Conservation (phyloP, 2,888 invertebrate genomes). For the Nycteola revayana region DNA sequence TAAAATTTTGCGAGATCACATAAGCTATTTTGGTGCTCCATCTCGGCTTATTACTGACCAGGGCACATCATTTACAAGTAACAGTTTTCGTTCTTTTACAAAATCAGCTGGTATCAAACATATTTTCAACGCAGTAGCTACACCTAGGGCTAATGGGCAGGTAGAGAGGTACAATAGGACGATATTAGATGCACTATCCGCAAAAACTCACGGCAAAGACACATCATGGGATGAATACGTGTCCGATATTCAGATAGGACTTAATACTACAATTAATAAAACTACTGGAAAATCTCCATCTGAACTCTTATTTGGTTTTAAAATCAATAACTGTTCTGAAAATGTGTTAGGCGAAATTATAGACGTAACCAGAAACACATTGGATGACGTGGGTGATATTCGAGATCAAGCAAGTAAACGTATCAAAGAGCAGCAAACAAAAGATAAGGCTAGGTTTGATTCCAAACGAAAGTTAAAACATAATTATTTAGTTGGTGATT, state of each 20-base stretch:
- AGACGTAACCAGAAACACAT: not conserved
- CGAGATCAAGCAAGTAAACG: not conserved
- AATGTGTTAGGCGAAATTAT: not conserved
- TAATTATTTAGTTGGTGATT: not conserved
- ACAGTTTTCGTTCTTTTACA: not conserved
- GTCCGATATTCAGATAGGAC: constrained; percentile 15
- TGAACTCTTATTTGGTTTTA: constrained; percentile 22
- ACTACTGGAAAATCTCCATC: constrained; percentile 18
- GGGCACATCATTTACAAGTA: constrained; percentile 2
- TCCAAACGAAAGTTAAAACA: not conserved
- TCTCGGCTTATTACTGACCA: not conserved
- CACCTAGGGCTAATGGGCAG: constrained; percentile 9
- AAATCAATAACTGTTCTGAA: constrained; percentile 9
- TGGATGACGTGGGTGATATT: not conserved
- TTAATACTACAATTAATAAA: constrained; percentile 15
- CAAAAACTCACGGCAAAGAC: constrained; percentile 3
- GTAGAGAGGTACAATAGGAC: constrained; percentile 3
- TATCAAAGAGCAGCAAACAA: too few relatives aligned
- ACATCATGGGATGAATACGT: constrained; percentile 15
- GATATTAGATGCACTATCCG: not conserved
- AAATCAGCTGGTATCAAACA: not conserved
- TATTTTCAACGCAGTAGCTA: constrained; percentile 8
- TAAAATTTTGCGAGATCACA: not conserved
- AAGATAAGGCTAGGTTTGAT: not conserved
- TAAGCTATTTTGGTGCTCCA: constrained; percentile 3